Base-by-base conservation (phyloP, 2,888 invertebrate species). In the Ophraella communa region DNA sequence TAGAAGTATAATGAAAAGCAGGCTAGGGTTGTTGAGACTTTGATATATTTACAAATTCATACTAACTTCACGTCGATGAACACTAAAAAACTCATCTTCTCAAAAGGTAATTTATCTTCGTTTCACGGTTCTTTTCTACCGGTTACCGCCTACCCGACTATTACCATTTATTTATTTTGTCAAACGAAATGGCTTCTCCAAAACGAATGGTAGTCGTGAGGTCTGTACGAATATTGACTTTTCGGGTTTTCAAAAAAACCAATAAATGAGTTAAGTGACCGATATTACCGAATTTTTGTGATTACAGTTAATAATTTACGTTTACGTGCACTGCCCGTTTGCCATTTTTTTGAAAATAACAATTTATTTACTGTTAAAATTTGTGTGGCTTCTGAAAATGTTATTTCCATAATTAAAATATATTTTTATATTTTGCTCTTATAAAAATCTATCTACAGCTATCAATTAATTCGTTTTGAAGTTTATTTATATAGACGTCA, bases 11-110 rank as follows among this genome's bases (percentile, higher is more conserved):
- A 81, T 81, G 81, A 81, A 80, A 81, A 80, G 81, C 80, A 78
- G 79, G 79, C 78, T 78, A 73, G 79, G 76, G 79, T 79, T 77
- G 77, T 79, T 79, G 75, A 77, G 81, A 81, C 81, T 81, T 81
- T 81, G 81, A 81, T 81, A 80, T 81, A 81, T 81, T 81, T 79
- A 79, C 80, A 80, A 81, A 81, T 81, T 81, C 81, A 81, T 80
- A 79, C 77, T 79, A 78, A 80, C 81, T 81, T 79, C 79, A 79
- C 80, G 80, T 81, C 80, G 80, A 81, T 81, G 81, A 81, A 80
- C 81, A 80, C 80, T 74, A 79, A 80, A 81, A 65, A 81, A 81
- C 81, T 80, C 80, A 81, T 81, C 81, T 80, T 81, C 80, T 79
- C 80, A 79, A 79, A 80, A 80, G 78, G 80, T 80, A 79, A 81